Conservation (phyloP, 2,888 invertebrate genomes). For the Nemurella pictetii region DNA sequence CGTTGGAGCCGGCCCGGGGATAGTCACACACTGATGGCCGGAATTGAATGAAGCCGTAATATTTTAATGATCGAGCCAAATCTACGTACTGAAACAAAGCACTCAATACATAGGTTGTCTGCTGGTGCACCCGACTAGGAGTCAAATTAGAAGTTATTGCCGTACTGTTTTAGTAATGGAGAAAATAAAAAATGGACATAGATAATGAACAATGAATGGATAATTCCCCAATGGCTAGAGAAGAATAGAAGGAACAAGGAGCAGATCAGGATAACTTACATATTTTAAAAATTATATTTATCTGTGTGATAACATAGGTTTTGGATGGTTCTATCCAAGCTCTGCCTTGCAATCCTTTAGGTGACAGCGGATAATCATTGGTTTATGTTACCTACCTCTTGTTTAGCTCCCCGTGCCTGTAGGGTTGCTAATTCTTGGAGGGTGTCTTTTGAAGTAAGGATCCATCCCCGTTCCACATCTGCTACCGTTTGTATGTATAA, state of each 20-base stretch:
- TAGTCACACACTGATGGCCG: slow-evolving; percentile 75
- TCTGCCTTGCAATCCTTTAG: no score
- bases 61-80: slow-evolving; percentile 78
- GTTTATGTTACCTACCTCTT: slow-evolving; percentile 72
- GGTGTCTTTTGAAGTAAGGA: slow-evolving; percentile 69
- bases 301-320: no score
- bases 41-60: slow-evolving; percentile 88
- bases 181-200: no score
- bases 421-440: slow-evolving; percentile 69
- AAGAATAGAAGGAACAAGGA: no score
- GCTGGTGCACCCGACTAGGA: neutral
- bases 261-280: no score
- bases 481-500: slow-evolving; percentile 85
- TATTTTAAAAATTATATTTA: no score
- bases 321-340: no score
- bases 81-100: slow-evolving; percentile 74
- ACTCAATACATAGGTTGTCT: neutral
- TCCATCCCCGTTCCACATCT: slow-evolving; percentile 88
- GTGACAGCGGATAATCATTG: no score
- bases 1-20: slow-evolving; percentile 67
- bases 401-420: slow-evolving; percentile 77
- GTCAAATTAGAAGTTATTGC: neutral
- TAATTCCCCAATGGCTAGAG: no score
- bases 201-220: no score
- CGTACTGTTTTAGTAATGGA: no score